These are phyloP conservation scores for Halictus ligatus DNA, from an alignment of 2,888 invertebrate genomes.

Conservation along the genomic window DNA sequence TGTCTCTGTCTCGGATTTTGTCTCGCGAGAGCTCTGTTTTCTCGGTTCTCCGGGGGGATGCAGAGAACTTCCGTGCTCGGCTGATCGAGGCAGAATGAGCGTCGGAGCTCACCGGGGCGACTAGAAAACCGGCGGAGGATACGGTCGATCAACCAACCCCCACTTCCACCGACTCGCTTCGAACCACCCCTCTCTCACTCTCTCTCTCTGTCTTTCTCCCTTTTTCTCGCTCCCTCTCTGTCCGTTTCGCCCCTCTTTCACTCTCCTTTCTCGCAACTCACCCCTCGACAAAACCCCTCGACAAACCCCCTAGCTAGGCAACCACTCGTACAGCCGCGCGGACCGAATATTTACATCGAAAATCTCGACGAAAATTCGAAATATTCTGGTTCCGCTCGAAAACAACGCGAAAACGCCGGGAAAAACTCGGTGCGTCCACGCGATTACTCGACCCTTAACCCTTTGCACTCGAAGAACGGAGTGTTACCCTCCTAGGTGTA, in stretches of 20 bases:
- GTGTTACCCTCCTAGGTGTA: too few relatives aligned
- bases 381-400: neutral
- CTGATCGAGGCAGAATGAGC: constrained; percentile 70
- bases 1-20: neutral
- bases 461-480: too few relatives aligned
- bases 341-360: neutral
- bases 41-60: neutral
- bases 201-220: constrained; percentile 20
- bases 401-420: neutral
- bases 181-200: constrained; percentile 38
- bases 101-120: constrained; percentile 68
- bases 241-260: constrained; percentile 28
- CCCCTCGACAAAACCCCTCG: neutral
- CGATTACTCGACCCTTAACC: neutral
- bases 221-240: neutral
- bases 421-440: neutral
- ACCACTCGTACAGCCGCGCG: constrained; percentile 3
- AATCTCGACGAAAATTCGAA: neutral
- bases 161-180: constrained; percentile 30
- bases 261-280: neutral
- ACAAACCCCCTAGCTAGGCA: neutral
- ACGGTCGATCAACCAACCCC: constrained; percentile 75
- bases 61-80: constrained; percentile 55
- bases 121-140: constrained; percentile 67
- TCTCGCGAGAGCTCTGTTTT: neutral